Evolutionary conservation across 2,113 vertebrate genomes (phyloP).

Genomic region (Bettongia penicillata): DNA sequence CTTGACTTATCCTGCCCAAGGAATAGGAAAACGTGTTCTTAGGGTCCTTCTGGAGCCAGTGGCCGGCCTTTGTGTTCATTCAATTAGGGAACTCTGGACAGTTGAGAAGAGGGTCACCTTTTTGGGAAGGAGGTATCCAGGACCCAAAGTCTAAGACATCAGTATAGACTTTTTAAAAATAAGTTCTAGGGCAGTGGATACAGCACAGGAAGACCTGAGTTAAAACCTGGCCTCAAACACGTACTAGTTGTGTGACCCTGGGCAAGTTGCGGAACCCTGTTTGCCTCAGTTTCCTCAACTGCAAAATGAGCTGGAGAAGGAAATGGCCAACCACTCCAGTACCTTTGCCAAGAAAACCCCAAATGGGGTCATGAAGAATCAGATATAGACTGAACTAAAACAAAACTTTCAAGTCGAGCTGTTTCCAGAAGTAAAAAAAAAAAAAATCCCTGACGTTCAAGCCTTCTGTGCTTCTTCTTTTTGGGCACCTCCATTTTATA

Average conservation of each 20-base stretch:
- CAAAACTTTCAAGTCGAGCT: neutral
- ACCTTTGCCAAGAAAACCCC: no score
- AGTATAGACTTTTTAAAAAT: neutral
- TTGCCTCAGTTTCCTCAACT: no score
- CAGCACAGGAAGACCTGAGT: no score
- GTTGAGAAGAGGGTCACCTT: neutral
- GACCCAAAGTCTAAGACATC: neutral
- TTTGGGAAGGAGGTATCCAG: neutral
- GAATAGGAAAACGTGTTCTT: no score
- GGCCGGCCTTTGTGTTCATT: neutral
- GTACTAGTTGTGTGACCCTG: no score
- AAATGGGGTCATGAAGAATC: no score
- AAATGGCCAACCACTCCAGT: no score
- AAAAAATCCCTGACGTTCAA: neutral
- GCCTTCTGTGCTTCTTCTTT: neutral
- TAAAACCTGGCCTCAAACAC: no score
- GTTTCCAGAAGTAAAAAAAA: neutral
- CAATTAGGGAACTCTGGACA: neutral
- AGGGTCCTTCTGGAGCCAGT: neutral
- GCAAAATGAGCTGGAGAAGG: no score
- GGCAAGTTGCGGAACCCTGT: no score
- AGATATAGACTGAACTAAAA: no score
- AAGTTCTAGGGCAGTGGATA: neutral
- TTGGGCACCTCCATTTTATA: neutral
- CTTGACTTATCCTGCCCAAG: no score